Evolutionary conservation across 1,140 invertebrate genomes (phyloP).

Genomic region (Pseudobourletiella spinata): DNA sequence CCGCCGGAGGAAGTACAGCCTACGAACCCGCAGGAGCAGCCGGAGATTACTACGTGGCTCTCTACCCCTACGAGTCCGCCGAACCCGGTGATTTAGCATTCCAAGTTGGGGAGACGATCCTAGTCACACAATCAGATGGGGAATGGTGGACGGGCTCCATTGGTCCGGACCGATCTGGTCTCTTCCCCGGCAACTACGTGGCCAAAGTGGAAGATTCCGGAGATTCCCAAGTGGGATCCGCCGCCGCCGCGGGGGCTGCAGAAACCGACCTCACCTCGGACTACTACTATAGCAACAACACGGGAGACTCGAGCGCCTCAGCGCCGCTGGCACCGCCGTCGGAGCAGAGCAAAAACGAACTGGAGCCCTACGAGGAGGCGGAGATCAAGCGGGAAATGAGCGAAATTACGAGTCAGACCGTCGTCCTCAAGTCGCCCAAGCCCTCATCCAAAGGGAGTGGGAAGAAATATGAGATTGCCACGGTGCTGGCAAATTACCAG

Average conservation of each 20-base stretch:
- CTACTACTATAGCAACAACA: background rate
- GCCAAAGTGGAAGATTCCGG: slow-evolving; percentile 47
- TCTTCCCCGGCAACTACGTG: slow-evolving; percentile 93
- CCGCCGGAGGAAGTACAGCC: too few species aligned
- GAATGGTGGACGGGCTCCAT: slow-evolving; percentile 98
- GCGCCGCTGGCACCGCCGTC: background rate
- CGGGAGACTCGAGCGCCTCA: too few species aligned
- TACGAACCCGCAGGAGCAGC: slow-evolving; percentile 31
- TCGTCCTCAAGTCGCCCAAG: slow-evolving; percentile 32
- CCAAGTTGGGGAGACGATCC: slow-evolving; percentile 78
- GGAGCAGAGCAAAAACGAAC: slow-evolving; percentile 23
- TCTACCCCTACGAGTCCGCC: slow-evolving; percentile 73
- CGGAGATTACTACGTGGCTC: slow-evolving; percentile 64
- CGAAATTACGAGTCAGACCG: slow-evolving; percentile 23
- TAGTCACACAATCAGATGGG: slow-evolving; percentile 78
- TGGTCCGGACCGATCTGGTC: slow-evolving; percentile 64
- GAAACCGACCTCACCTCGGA: background rate
- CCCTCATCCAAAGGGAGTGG: slow-evolving; percentile 39
- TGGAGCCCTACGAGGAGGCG: slow-evolving; percentile 31
- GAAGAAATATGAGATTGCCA: slow-evolving; percentile 78
- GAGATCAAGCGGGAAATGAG: slow-evolving; percentile 36
- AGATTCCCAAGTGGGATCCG: background rate
- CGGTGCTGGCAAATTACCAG: slow-evolving; percentile 78
- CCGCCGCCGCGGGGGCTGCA: background rate
- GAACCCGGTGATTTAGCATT: slow-evolving; percentile 89